These are phyloP conservation scores for Plagodis pulveraria DNA, from an alignment of 2,888 invertebrate genomes.

Conservation along the genomic window DNA sequence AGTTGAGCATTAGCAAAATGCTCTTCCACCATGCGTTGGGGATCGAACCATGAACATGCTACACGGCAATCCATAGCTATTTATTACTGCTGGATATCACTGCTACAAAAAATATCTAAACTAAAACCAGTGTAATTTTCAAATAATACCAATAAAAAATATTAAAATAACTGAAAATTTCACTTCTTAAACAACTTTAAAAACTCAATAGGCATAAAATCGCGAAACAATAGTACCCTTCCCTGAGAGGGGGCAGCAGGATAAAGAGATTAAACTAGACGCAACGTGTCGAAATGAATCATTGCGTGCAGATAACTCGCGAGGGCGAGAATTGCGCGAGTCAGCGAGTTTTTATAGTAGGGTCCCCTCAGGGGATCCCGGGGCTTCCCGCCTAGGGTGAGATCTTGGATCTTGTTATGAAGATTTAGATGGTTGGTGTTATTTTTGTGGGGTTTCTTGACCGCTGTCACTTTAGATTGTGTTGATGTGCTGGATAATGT, in stretches of 20 bases:
- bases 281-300: slow-evolving; percentile 62
- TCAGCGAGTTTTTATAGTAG: slow-evolving; percentile 47
- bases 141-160: too few species aligned
- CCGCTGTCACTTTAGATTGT: slow-evolving; percentile 10
- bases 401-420: slow-evolving; percentile 19
- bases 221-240: slow-evolving; percentile 32
- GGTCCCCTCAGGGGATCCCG: background rate
- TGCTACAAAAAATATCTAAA: too few species aligned
- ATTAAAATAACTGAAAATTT: background rate
- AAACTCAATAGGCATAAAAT: slow-evolving; percentile 2
- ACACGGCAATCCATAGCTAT: too few species aligned
- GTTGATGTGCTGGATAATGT: slow-evolving; percentile 8
- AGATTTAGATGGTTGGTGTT: slow-evolving; percentile 19
- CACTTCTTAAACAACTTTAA: background rate
- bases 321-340: slow-evolving; percentile 31
- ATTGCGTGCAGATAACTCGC: slow-evolving; percentile 48
- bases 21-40: too few species aligned
- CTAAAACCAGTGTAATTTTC: too few species aligned
- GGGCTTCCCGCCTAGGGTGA: slow-evolving; percentile 3
- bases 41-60: too few species aligned
- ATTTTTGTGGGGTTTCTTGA: slow-evolving; percentile 11
- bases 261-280: slow-evolving; percentile 56
- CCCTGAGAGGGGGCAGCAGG: slow-evolving; percentile 28
- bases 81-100: too few species aligned
- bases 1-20: too few species aligned